Base-by-base conservation (phyloP, 2,113 vertebrate species). In the Halichoerus grypus region DNA sequence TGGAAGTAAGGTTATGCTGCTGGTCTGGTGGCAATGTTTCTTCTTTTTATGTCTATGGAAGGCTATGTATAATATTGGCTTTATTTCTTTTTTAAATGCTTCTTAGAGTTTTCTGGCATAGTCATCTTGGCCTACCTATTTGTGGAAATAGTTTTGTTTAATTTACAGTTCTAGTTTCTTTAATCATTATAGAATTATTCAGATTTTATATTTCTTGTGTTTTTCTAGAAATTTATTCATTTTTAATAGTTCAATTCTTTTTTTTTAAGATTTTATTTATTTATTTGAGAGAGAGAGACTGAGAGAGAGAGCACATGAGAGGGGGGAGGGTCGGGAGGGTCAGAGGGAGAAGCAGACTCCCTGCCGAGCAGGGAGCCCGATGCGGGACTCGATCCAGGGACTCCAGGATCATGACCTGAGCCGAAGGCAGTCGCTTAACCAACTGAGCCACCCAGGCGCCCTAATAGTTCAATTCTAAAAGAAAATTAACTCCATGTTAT, bases 401-500 rank as follows among this genome's bases (percentile, higher is more conserved):
- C 36, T 36, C 36, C 36, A 36, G 36, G 36, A 36, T 36, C 36
- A 36, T 36, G 36, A 36, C 36, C 36, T 36, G 36, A 36, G 36
- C 36, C 36, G 36, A 36, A 36, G 36, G 36, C 36, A 36, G 36
- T 36, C 36, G 36, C 36, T 36, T 36, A 36, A 36, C 36, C 36
- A 36, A 36, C 36, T 36, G 36, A 36, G 36, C 36, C 36, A 36
- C 36, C 36, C 36, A 36, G 36, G 36, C 36, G 36, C 36, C 36
- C 36, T 94, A 6, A 88, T 97, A 98, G 98, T 97, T 97, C 96
- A 98, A 96, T 86, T 92, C 2, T 63, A 49, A 88, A 71, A 84
- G 15, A 80, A 65, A 55, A 49, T 98, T 98, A 96, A 96, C 95
- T 98, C 76, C 4, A 15, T 51, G 71, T 97, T 94, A 97, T 97